Base-by-base conservation (phyloP, 2,888 invertebrate species). In the Seira musarum region DNA sequence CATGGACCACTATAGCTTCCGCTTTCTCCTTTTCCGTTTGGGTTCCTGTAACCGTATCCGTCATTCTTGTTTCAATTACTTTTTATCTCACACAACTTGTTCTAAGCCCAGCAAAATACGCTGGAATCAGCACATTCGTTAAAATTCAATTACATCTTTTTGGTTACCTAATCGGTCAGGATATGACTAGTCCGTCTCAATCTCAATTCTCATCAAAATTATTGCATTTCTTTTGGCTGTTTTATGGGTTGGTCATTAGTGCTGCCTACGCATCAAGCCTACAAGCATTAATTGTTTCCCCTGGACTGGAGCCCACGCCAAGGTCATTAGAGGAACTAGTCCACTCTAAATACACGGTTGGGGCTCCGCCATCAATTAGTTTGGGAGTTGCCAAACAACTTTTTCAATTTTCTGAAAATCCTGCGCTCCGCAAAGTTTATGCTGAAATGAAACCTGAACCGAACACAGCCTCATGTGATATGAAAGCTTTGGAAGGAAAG, bases 381-480 rank as follows among this genome's bases (percentile, higher is more conserved):
- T 8, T 21, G 17, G 77, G 70, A 1, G 22, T 77, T 21, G 75
- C 61, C 0, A 70, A 77, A 13, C 77, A 77, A 17, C 30, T 77
- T 0, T 77, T 77, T 22, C 70, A 68, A 46, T n/a, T 61, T 17
- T 75, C 77, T 3, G 10, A 70, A 2, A 77, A 66, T 60, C 77
- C 64, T 2, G n/a, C 46, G 1, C 30, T 70, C 65, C 24, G 57
- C 57, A 19, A 17, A 10, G 70, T 77, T 24, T 77, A 69, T 35
- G 22, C 22, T 10, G 53, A 64, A 22, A 76, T 76, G 76, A 64
- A 76, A 30, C 69, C 49, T 10, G 76, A 69, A 19, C 49, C 19
- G 1, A 69, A 69, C 64, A 63, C 40, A 21, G n/a, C 53, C n/a
- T 6, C 22, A 22, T 76, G 76, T 64, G 64, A 25, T 0, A 3